Base-by-base conservation (phyloP, 2,888 invertebrate species). In the Coleophora deauratella region DNA sequence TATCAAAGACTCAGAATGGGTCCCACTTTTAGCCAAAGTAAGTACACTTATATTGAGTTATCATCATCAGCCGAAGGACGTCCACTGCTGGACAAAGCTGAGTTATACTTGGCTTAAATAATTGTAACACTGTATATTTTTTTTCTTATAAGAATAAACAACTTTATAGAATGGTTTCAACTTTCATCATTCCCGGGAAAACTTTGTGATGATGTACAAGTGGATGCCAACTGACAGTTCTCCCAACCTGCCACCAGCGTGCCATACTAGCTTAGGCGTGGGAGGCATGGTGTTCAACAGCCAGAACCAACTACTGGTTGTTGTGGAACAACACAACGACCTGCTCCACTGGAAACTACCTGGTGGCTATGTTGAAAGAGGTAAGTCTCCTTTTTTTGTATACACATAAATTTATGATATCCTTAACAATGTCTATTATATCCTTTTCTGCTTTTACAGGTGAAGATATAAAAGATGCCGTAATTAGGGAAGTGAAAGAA, bases 331-430 rank as follows among this genome's bases (percentile, higher is more conserved):
- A 59, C 89, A 89, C 59, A 75, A 82, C 43, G 66, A 82, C 12
- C 60, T 66, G 35, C 79, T 88, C 3, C 88, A 90, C 60, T 97
- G 96, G 96, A 97, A 97, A 79, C 80, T 97, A 7, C 97, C 98
- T 11, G 97, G 98, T 40, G 97, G 97, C 38, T 94, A 93, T 77
- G 94, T 95, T 12, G 94, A 97, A 70, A 92, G 91, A 76, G 91
- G 94, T 93, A 73, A n/a, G 9, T 21, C 21, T n/a, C n/a, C n/a
- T n/a, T n/a, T n/a, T n/a, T n/a, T n/a, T n/a, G n/a, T n/a, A n/a
- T n/a, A n/a, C 1, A 13, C 7, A 15, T 32, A 11, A 9, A 14
- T 7, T 37, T 27, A 39, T 28, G 10, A 35, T 14, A n/a, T n/a
- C n/a, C n/a, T n/a, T n/a, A n/a, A n/a, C n/a, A n/a, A n/a, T n/a